These are phyloP conservation scores for Tethea ocularis DNA, from an alignment of 2,888 invertebrate genomes.

Conservation along the genomic window DNA sequence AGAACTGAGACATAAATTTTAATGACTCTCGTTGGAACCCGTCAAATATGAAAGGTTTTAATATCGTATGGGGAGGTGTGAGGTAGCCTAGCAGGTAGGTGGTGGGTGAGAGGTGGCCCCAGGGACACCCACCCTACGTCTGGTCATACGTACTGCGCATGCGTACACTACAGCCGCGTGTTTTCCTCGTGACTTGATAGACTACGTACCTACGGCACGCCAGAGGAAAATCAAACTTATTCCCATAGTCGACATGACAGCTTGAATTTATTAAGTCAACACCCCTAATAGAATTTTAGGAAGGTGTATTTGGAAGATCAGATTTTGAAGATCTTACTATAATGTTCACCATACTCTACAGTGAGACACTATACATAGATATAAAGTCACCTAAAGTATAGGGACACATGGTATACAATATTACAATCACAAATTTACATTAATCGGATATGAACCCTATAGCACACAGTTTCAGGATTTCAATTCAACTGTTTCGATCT, in stretches of 20 bases:
- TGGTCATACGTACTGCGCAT: constrained; percentile 54
- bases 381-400: too few relatives aligned
- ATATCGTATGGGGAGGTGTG: constrained; percentile 58
- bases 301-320: neutral
- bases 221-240: constrained; percentile 12
- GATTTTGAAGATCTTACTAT: neutral
- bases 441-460: too few relatives aligned
- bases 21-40: constrained; percentile 58
- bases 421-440: too few relatives aligned
- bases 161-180: constrained; percentile 73
- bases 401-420: too few relatives aligned
- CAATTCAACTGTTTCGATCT: too few relatives aligned
- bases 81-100: constrained; percentile 44
- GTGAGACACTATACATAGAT: neutral
- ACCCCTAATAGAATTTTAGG: neutral
- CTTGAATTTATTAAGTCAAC: constrained; percentile 1
- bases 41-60: constrained; percentile 73
- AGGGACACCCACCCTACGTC: constrained; percentile 24
- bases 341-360: neutral
- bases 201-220: constrained; percentile 23
- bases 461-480: too few relatives aligned
- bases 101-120: constrained; percentile 33
- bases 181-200: constrained; percentile 68
- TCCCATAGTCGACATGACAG: neutral
- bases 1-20: constrained; percentile 60